Evolutionary conservation across 2,113 vertebrate species (phyloP).

Genomic region (Elachura formosa): DNA sequence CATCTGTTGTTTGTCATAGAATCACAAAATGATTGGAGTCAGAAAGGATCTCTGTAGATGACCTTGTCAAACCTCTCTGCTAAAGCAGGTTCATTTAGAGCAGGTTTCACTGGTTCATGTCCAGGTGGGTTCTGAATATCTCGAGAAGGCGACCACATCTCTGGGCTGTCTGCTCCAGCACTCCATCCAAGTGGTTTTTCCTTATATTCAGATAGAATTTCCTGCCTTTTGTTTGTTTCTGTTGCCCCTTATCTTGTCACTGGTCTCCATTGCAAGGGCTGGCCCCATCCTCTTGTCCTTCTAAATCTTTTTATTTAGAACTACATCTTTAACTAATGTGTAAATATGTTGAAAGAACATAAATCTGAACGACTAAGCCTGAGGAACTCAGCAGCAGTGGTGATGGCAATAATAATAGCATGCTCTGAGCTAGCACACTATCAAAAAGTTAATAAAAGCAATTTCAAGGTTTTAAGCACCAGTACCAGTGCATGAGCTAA

Average conservation of each 20-base stretch:
- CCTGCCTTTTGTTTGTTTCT: background rate
- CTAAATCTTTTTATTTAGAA: background rate
- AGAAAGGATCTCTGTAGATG: background rate
- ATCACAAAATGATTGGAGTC: background rate
- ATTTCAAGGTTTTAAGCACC: background rate
- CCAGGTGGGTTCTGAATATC: background rate
- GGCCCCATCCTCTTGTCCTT: background rate
- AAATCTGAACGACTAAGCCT: background rate
- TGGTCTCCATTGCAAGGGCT: background rate
- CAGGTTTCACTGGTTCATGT: background rate
- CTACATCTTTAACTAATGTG: background rate
- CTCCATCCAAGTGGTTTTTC: accelerated
- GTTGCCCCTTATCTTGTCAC: background rate
- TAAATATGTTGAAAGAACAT: background rate
- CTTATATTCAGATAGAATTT: background rate
- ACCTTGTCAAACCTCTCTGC: background rate
- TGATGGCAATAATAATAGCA: background rate
- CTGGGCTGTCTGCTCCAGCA: background rate
- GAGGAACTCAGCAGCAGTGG: background rate
- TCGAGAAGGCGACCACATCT: accelerated
- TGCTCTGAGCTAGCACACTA: background rate
- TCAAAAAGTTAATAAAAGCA: background rate
- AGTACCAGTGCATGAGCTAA: background rate
- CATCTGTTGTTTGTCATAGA: background rate
- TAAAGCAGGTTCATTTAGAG: background rate